Evolutionary conservation across 2,113 vertebrate species (phyloP).

Genomic region (Eptatretus burgeri): DNA sequence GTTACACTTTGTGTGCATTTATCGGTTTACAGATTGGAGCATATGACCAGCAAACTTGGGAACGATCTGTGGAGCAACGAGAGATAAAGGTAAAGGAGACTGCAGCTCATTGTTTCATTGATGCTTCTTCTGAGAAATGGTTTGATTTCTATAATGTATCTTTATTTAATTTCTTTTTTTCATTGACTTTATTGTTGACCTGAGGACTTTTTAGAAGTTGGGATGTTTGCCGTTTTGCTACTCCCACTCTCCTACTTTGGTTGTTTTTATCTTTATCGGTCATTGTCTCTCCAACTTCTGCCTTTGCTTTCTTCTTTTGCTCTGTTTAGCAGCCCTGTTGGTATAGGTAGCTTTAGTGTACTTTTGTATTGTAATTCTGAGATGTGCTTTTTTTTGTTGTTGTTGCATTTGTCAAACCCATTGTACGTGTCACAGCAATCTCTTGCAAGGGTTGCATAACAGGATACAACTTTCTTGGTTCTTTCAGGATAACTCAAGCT

Average conservation of each 20-base stretch:
- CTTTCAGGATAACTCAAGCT: too few species aligned
- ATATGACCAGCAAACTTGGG: constrained; percentile 99
- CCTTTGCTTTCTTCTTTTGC: background rate
- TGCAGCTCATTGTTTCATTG: background rate
- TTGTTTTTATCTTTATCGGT: background rate
- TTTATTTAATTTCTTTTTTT: too few species aligned
- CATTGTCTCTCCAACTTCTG: background rate
- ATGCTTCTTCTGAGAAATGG: too few species aligned
- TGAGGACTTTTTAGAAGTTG: too few species aligned
- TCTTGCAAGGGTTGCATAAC: constrained; percentile 9
- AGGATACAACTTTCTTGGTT: too few species aligned
- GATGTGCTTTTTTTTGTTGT: background rate
- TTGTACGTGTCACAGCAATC: constrained; percentile 12
- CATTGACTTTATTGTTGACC: too few species aligned
- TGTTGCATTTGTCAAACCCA: constrained; percentile 9
- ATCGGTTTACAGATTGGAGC: constrained; percentile 46
- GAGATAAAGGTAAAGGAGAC: constrained; percentile 62
- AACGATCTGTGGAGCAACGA: constrained; percentile 95
- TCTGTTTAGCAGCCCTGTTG: background rate
- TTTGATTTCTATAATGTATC: too few species aligned
- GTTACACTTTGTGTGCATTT: too few species aligned
- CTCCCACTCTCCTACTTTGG: background rate
- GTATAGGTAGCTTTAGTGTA: background rate
- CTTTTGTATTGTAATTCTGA: too few species aligned
- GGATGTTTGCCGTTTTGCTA: background rate